Evolutionary conservation across 2,113 vertebrate genomes (phyloP), one percentile per base, ranked within the genome.

Genomic region (Amblyopsis rosae): DNA sequence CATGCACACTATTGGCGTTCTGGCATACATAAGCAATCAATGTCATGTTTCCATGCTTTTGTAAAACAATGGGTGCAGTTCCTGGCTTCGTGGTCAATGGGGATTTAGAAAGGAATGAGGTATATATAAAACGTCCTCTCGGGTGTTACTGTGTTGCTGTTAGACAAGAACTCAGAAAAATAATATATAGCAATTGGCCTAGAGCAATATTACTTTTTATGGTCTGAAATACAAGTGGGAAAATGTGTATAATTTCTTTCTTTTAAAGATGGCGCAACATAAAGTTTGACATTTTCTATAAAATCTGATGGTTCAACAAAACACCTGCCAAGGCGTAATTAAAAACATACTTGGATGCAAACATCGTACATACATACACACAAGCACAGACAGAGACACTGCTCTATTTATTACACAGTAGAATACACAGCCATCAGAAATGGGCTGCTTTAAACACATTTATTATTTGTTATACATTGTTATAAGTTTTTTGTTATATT

Each of bases 211-310:
- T 35, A 49, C 51, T 62, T 75, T 70, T 70, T 73, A 70, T 65
- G 66, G 70, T 56, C 70, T 54, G 16, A 63, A 73, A 65, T 57
- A 70, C 26, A 76, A 57, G 64, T 62, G 75, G 56, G 13, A 51
- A 67, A 11, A 70, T 62, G 9, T 62, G 47, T 33, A 62, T 67
- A 49, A 54, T 19, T 59, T 65, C 19, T 53, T 58, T 54, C 59
- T 61, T 77, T 59, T 69, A 56, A 67, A 65, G 69, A 64, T 17
- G 46, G 69, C 51, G 48, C 55, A 56, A 65, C 54, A 61, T 59
- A 56, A 59, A 73, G 62, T 70, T 73, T 67, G 54, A 75, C 62
- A 79, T 79, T 79, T 70, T 64, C 50, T 16, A 62, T 47, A 32
- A 62, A 67, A 79, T 58, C 41, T 41, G 35, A 41, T 41, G 35